Evolutionary conservation across 2,113 vertebrate species (phyloP).

Genomic region (Acanthisitta chloris): DNA sequence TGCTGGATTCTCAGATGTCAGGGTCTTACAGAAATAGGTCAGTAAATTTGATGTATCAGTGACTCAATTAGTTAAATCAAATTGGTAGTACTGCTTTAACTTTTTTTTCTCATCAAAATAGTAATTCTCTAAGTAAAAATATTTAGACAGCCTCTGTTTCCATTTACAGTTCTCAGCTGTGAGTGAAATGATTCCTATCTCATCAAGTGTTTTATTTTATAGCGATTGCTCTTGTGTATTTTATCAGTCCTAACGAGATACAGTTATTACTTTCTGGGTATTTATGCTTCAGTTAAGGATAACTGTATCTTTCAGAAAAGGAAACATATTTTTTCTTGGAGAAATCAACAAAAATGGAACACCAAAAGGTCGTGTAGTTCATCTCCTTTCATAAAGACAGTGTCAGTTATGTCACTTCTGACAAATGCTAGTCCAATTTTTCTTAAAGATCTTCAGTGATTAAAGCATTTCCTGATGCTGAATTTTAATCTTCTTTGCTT

Average conservation of each 20-base stretch:
- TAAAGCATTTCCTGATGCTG: neutral
- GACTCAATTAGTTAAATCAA: neutral
- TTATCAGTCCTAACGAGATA: neutral
- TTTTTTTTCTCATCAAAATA: neutral
- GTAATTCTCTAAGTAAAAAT: neutral
- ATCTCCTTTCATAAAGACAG: neutral
- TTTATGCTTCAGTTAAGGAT: neutral
- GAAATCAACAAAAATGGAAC: neutral
- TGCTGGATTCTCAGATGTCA: neutral
- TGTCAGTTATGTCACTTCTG: neutral
- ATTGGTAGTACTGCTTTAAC: neutral
- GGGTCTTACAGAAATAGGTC: neutral
- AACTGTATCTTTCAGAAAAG: neutral
- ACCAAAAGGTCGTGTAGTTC: neutral
- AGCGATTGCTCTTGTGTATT: neutral
- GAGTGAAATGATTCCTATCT: neutral
- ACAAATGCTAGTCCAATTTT: neutral
- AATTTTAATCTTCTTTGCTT: slow-evolving; percentile 15
- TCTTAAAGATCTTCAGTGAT: neutral
- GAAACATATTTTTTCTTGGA: neutral
- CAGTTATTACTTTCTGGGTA: neutral
- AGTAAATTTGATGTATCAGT: neutral
- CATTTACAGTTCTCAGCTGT: neutral
- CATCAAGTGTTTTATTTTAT: neutral
- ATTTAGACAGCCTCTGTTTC: neutral